Percentiles rank a stretch among this genome's conserved stretches.
These are phyloP conservation scores for Cyprinodon diabolis DNA, from an alignment of 2,797 vertebrate genomes.

Conservation along the genomic window DNA sequence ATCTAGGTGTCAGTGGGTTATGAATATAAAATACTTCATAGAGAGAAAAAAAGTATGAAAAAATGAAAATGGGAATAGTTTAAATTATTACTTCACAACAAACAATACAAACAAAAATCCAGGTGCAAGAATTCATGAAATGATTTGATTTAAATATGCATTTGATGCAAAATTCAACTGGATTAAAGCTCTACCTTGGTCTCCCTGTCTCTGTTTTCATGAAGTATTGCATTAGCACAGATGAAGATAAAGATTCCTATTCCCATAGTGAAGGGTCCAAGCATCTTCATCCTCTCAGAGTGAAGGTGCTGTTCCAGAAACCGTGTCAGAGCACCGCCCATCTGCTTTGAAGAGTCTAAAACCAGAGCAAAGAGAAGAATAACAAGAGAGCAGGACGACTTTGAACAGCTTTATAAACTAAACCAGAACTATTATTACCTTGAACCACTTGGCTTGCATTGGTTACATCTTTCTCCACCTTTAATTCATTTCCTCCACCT, in stretches of 20 bases:
- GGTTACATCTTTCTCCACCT: slow-evolving; percentile 16
- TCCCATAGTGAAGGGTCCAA: slow-evolving; percentile 98
- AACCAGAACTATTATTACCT: slow-evolving; percentile 34
- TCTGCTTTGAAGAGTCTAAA: slow-evolving; percentile 56
- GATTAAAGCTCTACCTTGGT: slow-evolving; percentile 81
- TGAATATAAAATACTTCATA: slow-evolving; percentile 51
- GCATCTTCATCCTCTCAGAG: slow-evolving; percentile 98
- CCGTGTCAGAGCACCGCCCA: slow-evolving; percentile 73
- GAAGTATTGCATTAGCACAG: slow-evolving; percentile 96
- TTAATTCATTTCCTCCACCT: slow-evolving; percentile 41
- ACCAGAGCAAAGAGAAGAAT: not conserved
- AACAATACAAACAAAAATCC: not conserved
- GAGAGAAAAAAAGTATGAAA: slow-evolving; percentile 14
- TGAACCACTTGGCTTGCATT: slow-evolving; percentile 33
- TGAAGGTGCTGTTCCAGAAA: slow-evolving; percentile 94
- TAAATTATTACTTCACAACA: not conserved
- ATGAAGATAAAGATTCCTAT: slow-evolving; percentile 99
- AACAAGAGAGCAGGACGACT: not conserved
- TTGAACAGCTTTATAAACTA: not conserved
- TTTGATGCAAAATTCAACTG: not conserved
- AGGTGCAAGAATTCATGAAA: not conserved
- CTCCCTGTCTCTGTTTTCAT: slow-evolving; percentile 97
- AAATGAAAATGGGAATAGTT: not conserved
- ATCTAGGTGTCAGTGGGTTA: slow-evolving; percentile 47
- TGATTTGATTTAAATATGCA: not conserved